Base-by-base conservation (phyloP, 2,797 vertebrate genomes). In the Bovichtus variegatus region DNA sequence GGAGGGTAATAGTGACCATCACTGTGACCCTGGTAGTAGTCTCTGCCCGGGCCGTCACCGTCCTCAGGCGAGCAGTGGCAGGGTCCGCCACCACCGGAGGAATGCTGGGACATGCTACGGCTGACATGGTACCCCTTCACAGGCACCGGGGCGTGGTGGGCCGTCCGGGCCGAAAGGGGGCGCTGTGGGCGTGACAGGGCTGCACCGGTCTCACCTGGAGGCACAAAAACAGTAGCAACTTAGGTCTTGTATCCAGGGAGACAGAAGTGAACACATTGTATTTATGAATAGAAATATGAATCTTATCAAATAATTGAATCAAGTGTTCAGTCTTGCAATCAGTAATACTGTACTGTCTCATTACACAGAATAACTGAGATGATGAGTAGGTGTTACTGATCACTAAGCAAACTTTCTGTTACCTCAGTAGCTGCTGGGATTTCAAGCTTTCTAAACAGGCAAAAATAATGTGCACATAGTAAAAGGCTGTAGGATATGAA, bases 71-170 rank as follows among this genome's bases (percentile, higher is more conserved):
- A 76, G 92, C 96, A 98, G 92, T 93, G 96, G 93, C 97, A 97
- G 75, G 96, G 95, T 71, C 93, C 93, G 9, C 91, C 92, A 80
- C 93, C 92, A 71, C 94, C 94, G n/a, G 95, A 94, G 87, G 96
- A 96, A 91, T 96, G 96, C 92, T 97, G 97, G 87, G 95, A 96
- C 93, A 99, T 95, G 93, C 96, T 98, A 85, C 96, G 96, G 94
- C 98, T 97, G 93, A 97, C 97, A 97, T 99, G 97, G 94, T 98
- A 98, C 91, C 96, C 96, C 96, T 96, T 97, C 94, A 96, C 95
- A 89, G 94, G 95, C 94, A 95, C 95, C 94, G 96, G 95, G 91
- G 84, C 95, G 60, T 96, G 95, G 90, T 95, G 95, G 84, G 95
- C 94, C 90, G 93, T 91, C 93, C 95, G 94, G 95, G 95, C 95